phyloP scores from a whole-genome alignment of 2,797 vertebrate species.

The Odontamblyopus lacepedii region DNA sequence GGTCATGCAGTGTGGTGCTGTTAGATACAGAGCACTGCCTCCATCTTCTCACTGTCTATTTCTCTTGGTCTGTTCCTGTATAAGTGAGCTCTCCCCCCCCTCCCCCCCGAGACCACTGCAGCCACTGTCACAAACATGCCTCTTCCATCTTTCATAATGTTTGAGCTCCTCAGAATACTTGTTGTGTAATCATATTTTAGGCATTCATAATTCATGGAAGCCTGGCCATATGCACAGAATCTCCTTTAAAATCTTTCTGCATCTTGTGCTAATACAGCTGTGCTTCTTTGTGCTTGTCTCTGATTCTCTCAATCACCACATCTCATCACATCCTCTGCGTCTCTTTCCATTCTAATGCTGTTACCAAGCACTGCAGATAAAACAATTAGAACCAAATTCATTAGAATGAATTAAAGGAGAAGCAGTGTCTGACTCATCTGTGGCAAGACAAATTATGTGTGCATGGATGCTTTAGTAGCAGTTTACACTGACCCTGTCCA shows the following conservation, averaged over 20 bases:
- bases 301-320: conserved; percentile 23
- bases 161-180: conserved; percentile 65
- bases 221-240: conserved; percentile 25
- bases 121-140: conserved; percentile 47
- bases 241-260: conserved; percentile 23
- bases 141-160: conserved; percentile 59
- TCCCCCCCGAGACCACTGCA: conserved; percentile 31
- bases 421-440: conserved; percentile 59
- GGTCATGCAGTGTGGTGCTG: background rate
- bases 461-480: conserved; percentile 59
- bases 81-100: conserved; percentile 52
- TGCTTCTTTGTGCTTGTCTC: conserved; percentile 17
- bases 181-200: conserved; percentile 67
- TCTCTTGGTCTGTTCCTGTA: conserved; percentile 39
- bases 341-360: conserved; percentile 58
- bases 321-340: conserved; percentile 20
- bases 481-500: conserved; percentile 60
- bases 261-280: conserved; percentile 20
- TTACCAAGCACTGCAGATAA: conserved; percentile 62
- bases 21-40: conserved; percentile 27
- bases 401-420: conserved; percentile 71
- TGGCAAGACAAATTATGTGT: conserved; percentile 64
- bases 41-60: conserved; percentile 21
- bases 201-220: conserved; percentile 67
- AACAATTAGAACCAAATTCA: conserved; percentile 73